phyloP scores from a whole-genome alignment of 1,140 invertebrate genomes.

The Drosophila kohkoa region DNA sequence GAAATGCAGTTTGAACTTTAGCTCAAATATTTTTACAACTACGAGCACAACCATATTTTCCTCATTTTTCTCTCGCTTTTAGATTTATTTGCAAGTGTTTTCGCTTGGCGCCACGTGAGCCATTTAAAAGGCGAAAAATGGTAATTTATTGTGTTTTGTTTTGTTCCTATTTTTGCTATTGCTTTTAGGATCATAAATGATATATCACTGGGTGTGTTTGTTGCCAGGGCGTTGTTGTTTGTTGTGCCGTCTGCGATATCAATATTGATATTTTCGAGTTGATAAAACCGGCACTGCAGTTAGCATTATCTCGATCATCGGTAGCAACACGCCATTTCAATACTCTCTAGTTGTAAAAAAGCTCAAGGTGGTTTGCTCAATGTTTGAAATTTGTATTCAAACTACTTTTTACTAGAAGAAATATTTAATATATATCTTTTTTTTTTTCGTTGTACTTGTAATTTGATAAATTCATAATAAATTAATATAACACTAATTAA shows the following conservation, averaged over 20 bases:
- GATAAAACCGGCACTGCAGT: slow-evolving; percentile 55
- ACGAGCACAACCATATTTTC: not conserved
- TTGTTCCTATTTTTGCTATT: not conserved
- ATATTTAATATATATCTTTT: not conserved
- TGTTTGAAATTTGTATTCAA: not conserved
- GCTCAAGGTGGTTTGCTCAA: too few relatives aligned
- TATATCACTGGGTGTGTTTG: slow-evolving; percentile 24
- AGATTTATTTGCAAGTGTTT: slow-evolving; percentile 32
- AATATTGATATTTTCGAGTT: slow-evolving; percentile 47
- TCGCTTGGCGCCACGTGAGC: slow-evolving; percentile 32
- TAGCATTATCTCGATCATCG: slow-evolving; percentile 35
- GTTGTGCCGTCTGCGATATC: slow-evolving; percentile 24
- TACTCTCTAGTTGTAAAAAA: slow-evolving; percentile 17
- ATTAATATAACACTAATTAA: too few relatives aligned
- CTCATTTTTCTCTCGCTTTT: slow-evolving; percentile 2
- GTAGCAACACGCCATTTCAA: slow-evolving; percentile 36
- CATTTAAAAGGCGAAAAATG: slow-evolving; percentile 11
- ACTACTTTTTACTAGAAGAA: not conserved
- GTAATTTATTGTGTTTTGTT: slow-evolving; percentile 13
- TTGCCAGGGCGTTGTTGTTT: slow-evolving; percentile 24
- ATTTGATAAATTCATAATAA: too few relatives aligned
- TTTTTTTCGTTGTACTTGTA: too few relatives aligned
- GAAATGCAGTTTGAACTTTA: slow-evolving; percentile 78
- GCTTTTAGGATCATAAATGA: slow-evolving; percentile 12
- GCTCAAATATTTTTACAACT: slow-evolving; percentile 56